Percentiles rank a stretch among this genome's conserved stretches.
These are phyloP conservation scores for Athene noctua DNA, from an alignment of 2,113 vertebrate genomes.

Conservation along the genomic window DNA sequence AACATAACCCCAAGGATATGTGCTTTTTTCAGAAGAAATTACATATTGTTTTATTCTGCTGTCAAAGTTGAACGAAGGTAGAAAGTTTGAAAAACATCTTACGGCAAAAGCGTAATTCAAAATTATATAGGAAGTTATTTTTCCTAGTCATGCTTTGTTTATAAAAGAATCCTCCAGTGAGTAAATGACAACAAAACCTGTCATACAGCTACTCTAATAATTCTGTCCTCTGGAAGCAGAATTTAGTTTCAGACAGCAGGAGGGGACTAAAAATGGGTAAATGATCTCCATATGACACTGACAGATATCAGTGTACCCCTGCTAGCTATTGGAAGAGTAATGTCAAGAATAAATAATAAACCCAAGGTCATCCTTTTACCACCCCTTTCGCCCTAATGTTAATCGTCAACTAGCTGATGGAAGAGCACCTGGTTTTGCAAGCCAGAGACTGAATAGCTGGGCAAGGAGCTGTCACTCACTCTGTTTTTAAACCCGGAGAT, in stretches of 20 bases:
- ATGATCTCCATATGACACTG: neutral
- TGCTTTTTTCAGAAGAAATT: neutral
- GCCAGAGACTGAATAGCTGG: neutral
- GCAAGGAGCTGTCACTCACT: neutral
- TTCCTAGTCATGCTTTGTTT: neutral
- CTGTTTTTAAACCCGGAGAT: neutral
- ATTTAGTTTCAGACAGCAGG: neutral
- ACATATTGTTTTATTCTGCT: neutral
- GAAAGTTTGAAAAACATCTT: neutral
- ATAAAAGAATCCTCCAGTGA: neutral
- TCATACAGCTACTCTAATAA: neutral
- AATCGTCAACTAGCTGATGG: neutral
- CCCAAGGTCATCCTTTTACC: neutral
- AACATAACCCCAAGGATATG: neutral
- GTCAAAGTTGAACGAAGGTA: neutral
- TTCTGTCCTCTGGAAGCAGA: neutral
- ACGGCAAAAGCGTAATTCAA: neutral
- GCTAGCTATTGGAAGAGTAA: neutral
- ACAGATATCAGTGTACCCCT: neutral
- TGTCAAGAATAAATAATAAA: neutral
- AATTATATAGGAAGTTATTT: neutral
- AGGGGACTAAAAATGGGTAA: neutral
- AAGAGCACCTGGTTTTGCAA: neutral
- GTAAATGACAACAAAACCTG: neutral
- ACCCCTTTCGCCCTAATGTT: neutral